A percentile compares a stretch with the other conserved stretches of the same genome.
Evolutionary conservation across 1,140 invertebrate genomes (phyloP).

Genomic region (Tetramorium simillimum): DNA sequence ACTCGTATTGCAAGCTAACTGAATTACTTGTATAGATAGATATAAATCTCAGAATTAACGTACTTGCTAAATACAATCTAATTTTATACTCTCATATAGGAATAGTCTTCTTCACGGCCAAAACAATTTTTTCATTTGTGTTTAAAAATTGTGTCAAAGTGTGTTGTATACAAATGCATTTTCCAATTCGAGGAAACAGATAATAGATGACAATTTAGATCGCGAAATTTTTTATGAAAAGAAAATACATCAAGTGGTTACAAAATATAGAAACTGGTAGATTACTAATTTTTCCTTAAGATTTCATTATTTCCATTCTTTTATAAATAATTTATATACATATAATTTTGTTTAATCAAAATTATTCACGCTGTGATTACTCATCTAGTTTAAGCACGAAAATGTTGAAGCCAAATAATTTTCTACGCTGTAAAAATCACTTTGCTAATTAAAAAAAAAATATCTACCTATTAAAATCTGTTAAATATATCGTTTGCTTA

Average conservation of each 20-base stretch:
- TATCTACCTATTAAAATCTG: background rate
- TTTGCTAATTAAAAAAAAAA: background rate
- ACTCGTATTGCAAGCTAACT: constrained; percentile 23
- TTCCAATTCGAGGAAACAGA: background rate
- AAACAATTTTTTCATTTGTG: background rate
- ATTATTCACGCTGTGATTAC: background rate
- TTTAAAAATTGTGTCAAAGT: background rate
- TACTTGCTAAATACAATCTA: background rate
- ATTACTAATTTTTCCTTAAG: background rate
- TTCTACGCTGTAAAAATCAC: background rate
- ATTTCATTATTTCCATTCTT: background rate
- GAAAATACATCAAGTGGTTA: background rate
- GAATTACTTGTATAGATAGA: background rate
- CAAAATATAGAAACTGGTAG: background rate
- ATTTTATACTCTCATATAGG: background rate
- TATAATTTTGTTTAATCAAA: background rate
- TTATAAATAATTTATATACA: background rate
- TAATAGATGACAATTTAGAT: background rate
- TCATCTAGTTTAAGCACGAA: background rate
- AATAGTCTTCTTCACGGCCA: background rate
- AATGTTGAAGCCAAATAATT: background rate
- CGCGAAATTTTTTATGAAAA: background rate
- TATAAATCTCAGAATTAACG: constrained; percentile 27
- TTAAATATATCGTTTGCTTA: background rate
- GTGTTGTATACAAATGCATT: background rate